A percentile compares a stretch with the other conserved stretches of the same genome.
Evolutionary conservation across 2,113 vertebrate species (phyloP).

Genomic region (Anhinga rufa): DNA sequence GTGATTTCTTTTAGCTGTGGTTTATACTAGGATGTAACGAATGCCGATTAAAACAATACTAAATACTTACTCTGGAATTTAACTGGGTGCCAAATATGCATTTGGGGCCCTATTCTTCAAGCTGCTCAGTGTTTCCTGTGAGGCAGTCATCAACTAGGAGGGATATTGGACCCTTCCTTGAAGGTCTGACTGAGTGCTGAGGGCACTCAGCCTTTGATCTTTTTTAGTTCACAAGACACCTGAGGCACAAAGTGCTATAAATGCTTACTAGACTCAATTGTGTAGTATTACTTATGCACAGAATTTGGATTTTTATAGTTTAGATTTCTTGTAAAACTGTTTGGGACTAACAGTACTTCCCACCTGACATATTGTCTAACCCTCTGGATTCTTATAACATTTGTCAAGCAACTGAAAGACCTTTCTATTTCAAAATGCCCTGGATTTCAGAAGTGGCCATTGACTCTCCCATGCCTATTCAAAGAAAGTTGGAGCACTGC

Average conservation of each 20-base stretch:
- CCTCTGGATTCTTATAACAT: neutral
- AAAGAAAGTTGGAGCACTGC: neutral
- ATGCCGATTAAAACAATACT: neutral
- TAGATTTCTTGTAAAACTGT: slow-evolving; percentile 16
- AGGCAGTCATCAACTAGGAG: neutral
- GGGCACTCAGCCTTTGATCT: slow-evolving; percentile 32
- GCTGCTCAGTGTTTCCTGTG: neutral
- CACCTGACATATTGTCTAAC: slow-evolving; percentile 32
- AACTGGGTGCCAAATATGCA: slow-evolving; percentile 16
- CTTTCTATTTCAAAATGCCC: neutral
- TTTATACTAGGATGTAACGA: neutral
- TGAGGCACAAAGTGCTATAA: neutral
- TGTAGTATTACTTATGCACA: slow-evolving; percentile 9
- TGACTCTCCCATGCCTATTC: neutral
- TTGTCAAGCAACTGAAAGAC: neutral
- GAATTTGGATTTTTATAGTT: slow-evolving; percentile 22
- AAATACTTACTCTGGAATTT: neutral
- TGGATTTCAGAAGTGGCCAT: neutral
- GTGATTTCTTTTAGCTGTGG: neutral
- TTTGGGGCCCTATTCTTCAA: slow-evolving; percentile 12
- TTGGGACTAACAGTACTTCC: slow-evolving; percentile 10
- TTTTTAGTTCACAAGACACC: neutral
- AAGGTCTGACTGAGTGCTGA: slow-evolving; percentile 15
- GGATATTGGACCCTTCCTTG: neutral
- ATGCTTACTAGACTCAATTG: slow-evolving; percentile 47